Evolutionary conservation across 2,113 vertebrate genomes (phyloP).

Genomic region (Barnardius zonarius): DNA sequence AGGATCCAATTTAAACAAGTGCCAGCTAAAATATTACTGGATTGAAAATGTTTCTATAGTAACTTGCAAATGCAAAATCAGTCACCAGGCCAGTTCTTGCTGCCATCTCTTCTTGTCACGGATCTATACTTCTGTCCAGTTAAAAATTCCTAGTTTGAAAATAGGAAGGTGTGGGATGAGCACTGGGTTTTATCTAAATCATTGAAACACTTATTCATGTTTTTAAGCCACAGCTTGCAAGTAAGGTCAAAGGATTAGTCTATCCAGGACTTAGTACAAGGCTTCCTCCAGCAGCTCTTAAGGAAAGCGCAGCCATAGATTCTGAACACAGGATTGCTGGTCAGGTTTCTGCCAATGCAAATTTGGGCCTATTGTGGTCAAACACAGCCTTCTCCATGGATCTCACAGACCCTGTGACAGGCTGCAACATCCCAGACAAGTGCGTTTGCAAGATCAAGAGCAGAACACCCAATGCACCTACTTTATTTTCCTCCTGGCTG

Average conservation of each 20-base stretch:
- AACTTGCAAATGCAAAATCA: slow-evolving; percentile 30
- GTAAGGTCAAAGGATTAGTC: neutral
- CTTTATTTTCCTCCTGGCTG: neutral
- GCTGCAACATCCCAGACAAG: neutral
- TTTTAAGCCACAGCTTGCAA: neutral
- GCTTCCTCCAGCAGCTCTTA: neutral
- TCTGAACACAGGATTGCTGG: neutral
- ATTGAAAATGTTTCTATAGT: slow-evolving; percentile 36
- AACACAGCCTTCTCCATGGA: neutral
- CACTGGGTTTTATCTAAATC: neutral
- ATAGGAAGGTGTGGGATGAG: neutral
- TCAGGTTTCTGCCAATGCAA: neutral
- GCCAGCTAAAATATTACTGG: slow-evolving; percentile 44
- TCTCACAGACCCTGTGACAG: neutral
- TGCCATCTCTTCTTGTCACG: neutral
- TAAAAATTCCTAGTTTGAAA: slow-evolving; percentile 1
- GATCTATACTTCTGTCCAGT: neutral
- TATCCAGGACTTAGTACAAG: neutral
- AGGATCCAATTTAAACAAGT: slow-evolving; percentile 55
- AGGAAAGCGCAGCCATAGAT: neutral
- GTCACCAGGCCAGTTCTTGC: neutral
- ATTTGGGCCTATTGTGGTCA: neutral
- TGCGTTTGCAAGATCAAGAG: neutral
- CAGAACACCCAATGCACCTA: neutral
- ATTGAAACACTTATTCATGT: neutral